phyloP scores from a whole-genome alignment of 2,888 invertebrate species.

The Cancer borealis region DNA sequence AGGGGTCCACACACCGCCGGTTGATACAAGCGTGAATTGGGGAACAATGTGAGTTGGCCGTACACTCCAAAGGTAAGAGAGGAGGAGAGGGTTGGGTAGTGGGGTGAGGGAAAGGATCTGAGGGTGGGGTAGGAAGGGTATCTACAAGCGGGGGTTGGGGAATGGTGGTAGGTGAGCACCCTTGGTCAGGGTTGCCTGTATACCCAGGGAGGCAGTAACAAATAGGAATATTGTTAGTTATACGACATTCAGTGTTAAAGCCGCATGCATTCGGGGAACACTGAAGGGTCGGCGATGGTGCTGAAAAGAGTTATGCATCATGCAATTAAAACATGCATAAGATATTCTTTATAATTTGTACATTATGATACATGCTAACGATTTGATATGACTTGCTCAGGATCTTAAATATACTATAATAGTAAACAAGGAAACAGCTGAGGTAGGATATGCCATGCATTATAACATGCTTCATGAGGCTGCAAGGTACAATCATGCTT shows the following conservation, averaged over 20 bases:
- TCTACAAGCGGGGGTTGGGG: constrained; percentile 65
- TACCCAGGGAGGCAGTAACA: constrained; percentile 88
- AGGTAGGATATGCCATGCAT: constrained; percentile 58
- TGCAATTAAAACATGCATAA: constrained; percentile 73
- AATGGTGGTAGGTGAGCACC: constrained; percentile 82
- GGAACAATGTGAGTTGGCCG: constrained; percentile 76
- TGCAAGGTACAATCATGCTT: constrained; percentile 31
- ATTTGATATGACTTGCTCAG: constrained; percentile 16
- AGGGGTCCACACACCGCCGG: constrained; percentile 85
- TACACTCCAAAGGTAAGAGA: constrained; percentile 72
- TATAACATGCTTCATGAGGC: constrained; percentile 46
- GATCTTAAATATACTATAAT: not conserved
- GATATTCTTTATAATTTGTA: constrained; percentile 69
- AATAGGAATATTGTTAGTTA: constrained; percentile 79
- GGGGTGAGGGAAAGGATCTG: constrained; percentile 53
- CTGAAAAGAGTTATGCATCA: constrained; percentile 72
- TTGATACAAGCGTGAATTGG: constrained; percentile 86
- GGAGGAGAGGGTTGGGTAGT: constrained; percentile 56
- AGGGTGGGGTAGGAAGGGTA: constrained; percentile 13
- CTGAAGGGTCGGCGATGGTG: constrained; percentile 65
- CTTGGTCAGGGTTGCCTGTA: constrained; percentile 91
- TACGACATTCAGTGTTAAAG: constrained; percentile 78
- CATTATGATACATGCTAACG: constrained; percentile 65
- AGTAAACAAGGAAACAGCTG: constrained; percentile 36
- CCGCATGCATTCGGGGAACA: constrained; percentile 86